Evolutionary conservation across 1,140 invertebrate genomes (phyloP), one percentile per base, ranked within the genome.

Genomic region (Drosophila parabipectinata): DNA sequence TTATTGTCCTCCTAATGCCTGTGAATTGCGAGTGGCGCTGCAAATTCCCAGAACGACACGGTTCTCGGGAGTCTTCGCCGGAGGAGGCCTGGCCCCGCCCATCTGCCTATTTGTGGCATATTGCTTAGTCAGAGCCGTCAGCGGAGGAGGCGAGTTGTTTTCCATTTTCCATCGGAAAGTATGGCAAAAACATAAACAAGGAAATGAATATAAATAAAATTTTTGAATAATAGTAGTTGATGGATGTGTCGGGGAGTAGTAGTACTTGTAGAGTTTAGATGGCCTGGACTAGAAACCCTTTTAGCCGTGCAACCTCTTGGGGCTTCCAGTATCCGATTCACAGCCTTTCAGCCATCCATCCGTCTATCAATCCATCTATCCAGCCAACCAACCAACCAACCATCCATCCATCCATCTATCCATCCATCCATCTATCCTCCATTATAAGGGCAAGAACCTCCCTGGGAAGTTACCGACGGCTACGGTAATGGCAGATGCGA

Each of bases 1-100:
- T 69, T 71, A 69, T 71, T 69, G 64, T 69, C 52, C 12, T 15
- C 50, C 60, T 54, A 64, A 53, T 63, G 60, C 41, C 50, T 8
- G 12, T 12, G 32, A 71, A 26, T 14, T 47, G 44, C 44, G 44
- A 47, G 21, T 47, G 66, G 44, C 37, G 48, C 34, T 18, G 26
- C 56, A 32, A 48, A 48, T 30, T 48, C 41, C 48, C 37, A 54
- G 63, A 53, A 21, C 26, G 41, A 14, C 41, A 18, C 14, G 24
- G 32, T 52, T 30, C n/a, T 24, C 6, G 3, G 14, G 12, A 21
- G 9, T 21, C 44, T 18, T 2, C 15, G 18, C 10, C 24, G 44
- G 44, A 21, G 44, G 18, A 18, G 18, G n/a, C 44, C 0, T 4
- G 18, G 18, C 44, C 18, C 24, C 44, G 44, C 44, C 44, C 44